Base-by-base conservation (phyloP, 35 echinoderm and acorn worm genomes). In the Heliocidaris tuberculata region DNA sequence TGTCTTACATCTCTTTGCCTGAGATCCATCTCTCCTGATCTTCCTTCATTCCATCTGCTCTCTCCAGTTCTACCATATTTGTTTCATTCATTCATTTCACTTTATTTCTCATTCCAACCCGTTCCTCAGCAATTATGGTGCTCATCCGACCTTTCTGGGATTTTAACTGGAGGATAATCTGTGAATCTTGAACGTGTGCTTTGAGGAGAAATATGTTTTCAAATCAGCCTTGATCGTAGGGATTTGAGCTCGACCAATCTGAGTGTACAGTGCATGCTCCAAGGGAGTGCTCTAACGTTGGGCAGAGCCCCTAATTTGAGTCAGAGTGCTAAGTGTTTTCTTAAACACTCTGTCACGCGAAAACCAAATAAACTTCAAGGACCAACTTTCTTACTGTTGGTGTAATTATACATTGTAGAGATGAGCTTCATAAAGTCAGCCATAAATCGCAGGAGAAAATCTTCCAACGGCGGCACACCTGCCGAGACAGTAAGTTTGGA, bases 341-440 rank as follows among this genome's bases (percentile, higher is more conserved):
- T 9, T 56, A 15, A 56, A 78, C 65, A 78, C 27, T 78, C 21
- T n/a, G 21, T 24, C 65, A 78, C 15, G 4, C 21, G 17, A 19
- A 78, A 78, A 78, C 5, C 7, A 27, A 78, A 78, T 27, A 1
- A 3, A 78, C 27, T 78, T 24, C 65, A 78, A 78, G 65, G 65
- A 78, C 21, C 65, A 78, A 78, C 21, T n/a, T 78, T 78, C 17
- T 8, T n/a, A 19, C 8, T 78, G 65, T 78, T 27, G 52, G 21
- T 78, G 19, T 78, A 7, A 78, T 78, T 21, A 24, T 29, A 78
- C 65, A 29, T 27, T 78, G 7, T 78, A 6, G 56, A 93, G 50
- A 93, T 93, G 91, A 93, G 91, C 50, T 93, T 93, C 91, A 52
- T 93, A 52, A 93, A 93, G 91, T 93, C 91, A 93, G 91, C 91